Evolutionary conservation across 2,113 vertebrate species (phyloP), one percentile per base, ranked within the genome.

Genomic region (Tursiops truncatus): DNA sequence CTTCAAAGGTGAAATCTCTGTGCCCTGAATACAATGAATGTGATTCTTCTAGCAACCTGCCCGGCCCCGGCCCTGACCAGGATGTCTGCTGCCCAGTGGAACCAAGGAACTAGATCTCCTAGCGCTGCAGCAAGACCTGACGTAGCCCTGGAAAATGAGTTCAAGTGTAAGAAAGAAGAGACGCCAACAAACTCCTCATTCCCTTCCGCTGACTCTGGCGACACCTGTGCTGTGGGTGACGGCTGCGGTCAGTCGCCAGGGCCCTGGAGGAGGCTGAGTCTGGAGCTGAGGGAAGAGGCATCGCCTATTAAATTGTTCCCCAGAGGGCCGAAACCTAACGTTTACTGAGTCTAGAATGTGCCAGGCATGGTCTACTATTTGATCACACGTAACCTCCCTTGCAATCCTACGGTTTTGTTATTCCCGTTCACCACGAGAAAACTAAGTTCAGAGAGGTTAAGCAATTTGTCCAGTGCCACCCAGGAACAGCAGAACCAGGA

Each of bases 241-340:
- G 0, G 70, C 15, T 2, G 2, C 20, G 14, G 14, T 50, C 50
- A 67, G 6, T 53, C 53, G 15, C 53, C 53, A 53, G 53, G 53
- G 74, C 5, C 7, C n/a, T 18, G 0, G 56, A 80, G 62, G 86
- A 74, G 56, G 63, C 23, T 0, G 53, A 68, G 28, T 11, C 31
- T 12, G 13, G 21, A 33, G 20, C 47, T 4, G n/a, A 44, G 12
- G 12, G 18, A 14, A 3, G 11, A 80, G 21, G 5, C 36, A 1
- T 0, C 4, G 18, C 21, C 71, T 17, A 36, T 15, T 9, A 10
- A 25, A 56, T 17, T 47, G 60, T 17, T 41, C 76, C 84, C 36
- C 3, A 0, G 14, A n/a, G 58, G 28, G 65, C 2, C 0, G 28
- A 18, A 21, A 62, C 7, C 31, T 3, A 20, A 14, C 2, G 8